phyloP scores from a whole-genome alignment of 2,797 vertebrate genomes.

The Micropoecilia bifurca region DNA sequence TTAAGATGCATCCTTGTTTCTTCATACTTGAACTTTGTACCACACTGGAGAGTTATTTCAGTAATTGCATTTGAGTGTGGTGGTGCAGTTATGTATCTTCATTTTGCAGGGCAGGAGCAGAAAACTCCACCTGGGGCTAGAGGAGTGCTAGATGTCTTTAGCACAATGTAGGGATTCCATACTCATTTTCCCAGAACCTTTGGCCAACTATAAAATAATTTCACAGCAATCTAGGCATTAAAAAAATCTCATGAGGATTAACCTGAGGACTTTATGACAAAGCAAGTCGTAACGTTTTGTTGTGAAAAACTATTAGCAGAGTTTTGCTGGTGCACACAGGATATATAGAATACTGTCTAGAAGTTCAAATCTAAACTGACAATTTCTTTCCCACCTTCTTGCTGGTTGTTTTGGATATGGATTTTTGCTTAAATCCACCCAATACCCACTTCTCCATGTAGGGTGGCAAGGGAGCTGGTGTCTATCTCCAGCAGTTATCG shows the following conservation, averaged over 20 bases:
- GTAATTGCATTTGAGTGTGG: not conserved
- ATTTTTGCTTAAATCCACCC: not conserved
- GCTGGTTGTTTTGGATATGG: not conserved
- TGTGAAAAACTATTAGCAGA: not conserved
- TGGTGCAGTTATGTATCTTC: not conserved
- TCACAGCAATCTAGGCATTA: not conserved
- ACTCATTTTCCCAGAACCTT: not conserved
- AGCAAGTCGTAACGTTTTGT: not conserved
- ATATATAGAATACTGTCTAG: not conserved
- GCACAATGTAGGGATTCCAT: not conserved
- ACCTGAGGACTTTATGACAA: not conserved
- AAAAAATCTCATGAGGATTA: not conserved
- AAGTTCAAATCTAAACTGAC: constrained; percentile 3
- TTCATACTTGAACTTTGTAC: not conserved
- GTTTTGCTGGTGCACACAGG: not conserved
- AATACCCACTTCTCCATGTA: not conserved
- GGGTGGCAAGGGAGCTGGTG: not conserved
- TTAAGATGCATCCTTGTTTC: not conserved
- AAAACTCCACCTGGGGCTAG: not conserved
- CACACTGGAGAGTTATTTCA: not conserved
- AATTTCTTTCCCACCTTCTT: not conserved
- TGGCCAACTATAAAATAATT: not conserved
- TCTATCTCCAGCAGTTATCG: not conserved
- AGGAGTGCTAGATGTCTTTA: too few relatives aligned
- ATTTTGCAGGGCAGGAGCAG: not conserved